Evolutionary conservation across 1,140 invertebrate species (phyloP), one percentile per base, ranked within the genome.

Genomic region (Periplaneta americana): DNA sequence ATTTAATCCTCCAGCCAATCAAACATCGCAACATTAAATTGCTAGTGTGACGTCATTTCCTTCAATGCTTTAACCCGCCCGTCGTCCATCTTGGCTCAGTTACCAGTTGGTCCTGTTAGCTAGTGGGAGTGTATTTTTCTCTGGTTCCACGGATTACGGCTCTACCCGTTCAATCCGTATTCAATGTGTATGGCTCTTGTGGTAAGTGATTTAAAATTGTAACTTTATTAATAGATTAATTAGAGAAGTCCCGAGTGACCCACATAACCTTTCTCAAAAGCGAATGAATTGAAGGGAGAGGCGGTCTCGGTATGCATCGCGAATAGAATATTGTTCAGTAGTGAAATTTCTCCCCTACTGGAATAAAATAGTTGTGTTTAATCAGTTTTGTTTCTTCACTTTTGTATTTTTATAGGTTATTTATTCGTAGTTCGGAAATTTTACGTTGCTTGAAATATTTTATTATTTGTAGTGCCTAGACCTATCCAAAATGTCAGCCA

Each of bases 171-270:
- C 84, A 86, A 88, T 88, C 87, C 87, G 87, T 90, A 90, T 91
- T 91, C 90, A 91, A 91, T 91, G 90, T 91, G 90, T 91, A 91
- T 91, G 90, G 90, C 89, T 90, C 90, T 89, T 90, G 89, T 89
- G 90, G 90, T 91, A 85, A 89, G 90, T 90, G 66, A 34, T 18
- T 33, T 22, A 22, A 28, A n/a, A 8, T n/a, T 66, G 5, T 66
- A 66, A 66, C 28, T 66, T 66, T 48, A 17, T 48, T 28, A 9
- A 4, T 28, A 5, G 4, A 66, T 28, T n/a, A 66, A 66, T 66
- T 66, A n/a, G 1, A 28, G 6, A 22, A n/a, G 22, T 13, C 28
- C 2, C 28, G 11, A 66, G 48, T 66, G n/a, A 66, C 48, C 48
- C 28, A 66, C 48, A 66, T 66, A 66, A 22, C 28, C 8, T 66